Base-by-base conservation (phyloP, 1,140 invertebrate species). In the Heliothis subflexa region DNA sequence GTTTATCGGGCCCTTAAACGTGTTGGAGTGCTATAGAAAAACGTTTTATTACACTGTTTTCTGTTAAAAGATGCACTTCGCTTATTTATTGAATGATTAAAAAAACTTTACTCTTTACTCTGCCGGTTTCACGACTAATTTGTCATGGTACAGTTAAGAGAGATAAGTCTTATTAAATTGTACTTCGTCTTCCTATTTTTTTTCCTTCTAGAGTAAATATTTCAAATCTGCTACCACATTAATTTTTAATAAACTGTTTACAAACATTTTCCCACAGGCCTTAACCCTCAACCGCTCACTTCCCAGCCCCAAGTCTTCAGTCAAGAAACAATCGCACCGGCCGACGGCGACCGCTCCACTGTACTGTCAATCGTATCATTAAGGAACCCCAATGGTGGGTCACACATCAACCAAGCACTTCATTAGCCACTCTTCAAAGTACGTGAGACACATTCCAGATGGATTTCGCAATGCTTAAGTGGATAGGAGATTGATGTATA, bases 331-430 rank as follows among this genome's bases (percentile, higher is more conserved):
- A 91, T 91, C 81, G 86, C 25, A 16, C 62, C 52, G 78, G 85
- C 83, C 18, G 88, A 88, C 88, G 84, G 79, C 66, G 74, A 80
- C 82, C 80, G 79, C 73, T 82, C 87, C 82, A 84, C 86, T 87
- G 88, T 90, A 77, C 89, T 90, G 89, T 89, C 89, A 91, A 88
- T 89, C 88, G 85, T 55, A 83, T 85, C 88, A 88, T 89, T 85
- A 87, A 89, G 79, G 78, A 54, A 77, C 71, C 81, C 40, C 73
- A 55, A 74, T 62, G 85, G 84, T 83, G 86, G 86, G 87, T 87
- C 88, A 88, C 88, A 86, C 83, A 85, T 87, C 86, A 85, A 81
- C 82, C 76, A 73, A 70, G 78, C 85, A 87, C 87, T 89, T 89
- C 87, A 89, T 89, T 91, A 89, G 81, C 79, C 83, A 86, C 83